Evolutionary conservation across 2,888 invertebrate species (phyloP), one percentile per base, ranked within the genome.

Genomic region (Drosophila subquinaria): DNA sequence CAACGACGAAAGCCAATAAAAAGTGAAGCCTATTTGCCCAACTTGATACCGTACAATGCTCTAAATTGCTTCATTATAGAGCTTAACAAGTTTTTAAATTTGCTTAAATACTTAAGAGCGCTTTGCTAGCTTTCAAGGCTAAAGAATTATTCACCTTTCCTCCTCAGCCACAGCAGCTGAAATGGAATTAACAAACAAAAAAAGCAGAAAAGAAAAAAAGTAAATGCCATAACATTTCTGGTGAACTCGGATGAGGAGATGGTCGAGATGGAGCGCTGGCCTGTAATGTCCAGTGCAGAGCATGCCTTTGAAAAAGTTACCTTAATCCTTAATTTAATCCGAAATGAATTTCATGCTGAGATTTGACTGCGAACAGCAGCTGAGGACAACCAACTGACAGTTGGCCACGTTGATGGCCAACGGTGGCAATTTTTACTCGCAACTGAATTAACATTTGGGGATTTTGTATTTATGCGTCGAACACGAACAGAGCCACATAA

Each of bases 61-160:
- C 57, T 50, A 76, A 81, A 87, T 84, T 79, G 72, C 79, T 84
- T 79, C 83, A 85, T 85, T 81, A 86, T 73, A 47, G 57, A 70
- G 81, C 88, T 86, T 88, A 86, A 79, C 73, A 88, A 88, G 86
- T 82, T 86, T 86, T 88, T 70, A 77, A 86, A 88, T 88, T 88
- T 88, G 76, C 88, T 88, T 86, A 86, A 86, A 81, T 76, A 77
- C 85, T 86, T 86, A 81, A 74, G 56, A 62, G 69, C 51, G 52
- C 68, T 69, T 55, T 48, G 47, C 64, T 42, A 23, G 51, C 42
- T 59, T 42, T 48, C 59, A 57, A 48, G 48, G 55, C 68, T 71
- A 45, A 33, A 45, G 43, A 45, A 55, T 55, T 40, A 33, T 47
- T 27, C 20, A 40, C 27, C 50, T 48, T 20, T n/a, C 17, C 17